Evolutionary conservation across 2,797 vertebrate species (phyloP).

Genomic region (Ptychadena robeensis): DNA sequence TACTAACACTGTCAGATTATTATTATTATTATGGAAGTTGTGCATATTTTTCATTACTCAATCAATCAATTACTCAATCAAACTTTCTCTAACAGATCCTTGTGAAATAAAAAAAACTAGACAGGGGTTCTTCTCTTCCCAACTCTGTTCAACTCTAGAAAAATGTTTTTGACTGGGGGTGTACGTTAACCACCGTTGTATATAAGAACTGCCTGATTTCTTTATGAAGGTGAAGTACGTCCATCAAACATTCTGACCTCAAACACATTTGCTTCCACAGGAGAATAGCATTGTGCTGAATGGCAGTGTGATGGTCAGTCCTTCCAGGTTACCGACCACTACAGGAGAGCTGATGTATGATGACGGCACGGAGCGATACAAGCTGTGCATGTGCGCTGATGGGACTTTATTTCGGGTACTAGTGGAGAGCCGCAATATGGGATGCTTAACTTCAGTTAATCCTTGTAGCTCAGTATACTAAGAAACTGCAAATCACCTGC

Average conservation of each 20-base stretch:
- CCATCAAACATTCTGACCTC: neutral
- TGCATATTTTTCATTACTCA: too few species aligned
- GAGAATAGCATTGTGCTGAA: slow-evolving; percentile 96
- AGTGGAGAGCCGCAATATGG: slow-evolving; percentile 91
- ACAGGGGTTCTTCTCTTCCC: too few species aligned
- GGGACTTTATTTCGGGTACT: slow-evolving; percentile 93
- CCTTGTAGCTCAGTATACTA: slow-evolving; percentile 84
- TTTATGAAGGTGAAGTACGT: too few species aligned
- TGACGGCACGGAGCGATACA: slow-evolving; percentile 88
- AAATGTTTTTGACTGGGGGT: too few species aligned
- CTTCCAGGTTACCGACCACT: slow-evolving; percentile 84
- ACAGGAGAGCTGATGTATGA: slow-evolving; percentile 79
- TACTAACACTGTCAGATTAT: too few species aligned
- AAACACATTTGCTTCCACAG: slow-evolving; percentile 68
- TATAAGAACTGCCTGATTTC: too few species aligned
- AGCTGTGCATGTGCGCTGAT: slow-evolving; percentile 95
- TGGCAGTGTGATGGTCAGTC: slow-evolving; percentile 91
- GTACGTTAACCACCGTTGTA: too few species aligned
- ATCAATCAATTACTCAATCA: too few species aligned
- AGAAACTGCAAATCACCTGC: slow-evolving; percentile 27
- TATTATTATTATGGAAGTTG: too few species aligned
- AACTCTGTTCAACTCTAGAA: too few species aligned
- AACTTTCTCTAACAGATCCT: too few species aligned
- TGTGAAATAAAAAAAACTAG: too few species aligned
- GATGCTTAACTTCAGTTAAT: slow-evolving; percentile 91